These are phyloP conservation scores for Daktulosphaira vitifoliae DNA, from an alignment of 1,140 invertebrate genomes.

Conservation along the genomic window DNA sequence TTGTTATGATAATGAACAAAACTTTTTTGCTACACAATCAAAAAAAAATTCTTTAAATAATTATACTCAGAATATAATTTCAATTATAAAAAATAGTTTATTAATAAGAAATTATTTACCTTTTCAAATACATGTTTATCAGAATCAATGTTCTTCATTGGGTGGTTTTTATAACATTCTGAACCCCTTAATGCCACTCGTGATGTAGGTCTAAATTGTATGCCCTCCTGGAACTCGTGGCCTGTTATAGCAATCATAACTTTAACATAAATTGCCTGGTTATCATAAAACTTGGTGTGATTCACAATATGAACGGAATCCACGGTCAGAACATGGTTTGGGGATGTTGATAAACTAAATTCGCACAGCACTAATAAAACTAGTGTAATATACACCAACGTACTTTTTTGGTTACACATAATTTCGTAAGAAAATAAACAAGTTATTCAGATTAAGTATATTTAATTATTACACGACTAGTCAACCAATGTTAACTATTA, in stretches of 20 bases:
- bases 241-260: slow-evolving; percentile 25
- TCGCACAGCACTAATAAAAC: not conserved
- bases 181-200: slow-evolving; percentile 3
- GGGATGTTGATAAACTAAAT: not conserved
- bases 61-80: too few relatives aligned
- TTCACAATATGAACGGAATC: slow-evolving; percentile 23
- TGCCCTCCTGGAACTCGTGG: slow-evolving; percentile 15
- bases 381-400: not conserved
- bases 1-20: too few relatives aligned
- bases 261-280: slow-evolving; percentile 6
- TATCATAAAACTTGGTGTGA: slow-evolving; percentile 12
- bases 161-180: slow-evolving; percentile 21
- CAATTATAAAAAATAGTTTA: too few relatives aligned
- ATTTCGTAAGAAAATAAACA: not conserved
- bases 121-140: not conserved
- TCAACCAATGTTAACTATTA: too few relatives aligned
- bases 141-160: slow-evolving; percentile 13
- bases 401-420: not conserved
- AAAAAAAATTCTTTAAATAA: too few relatives aligned
- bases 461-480: too few relatives aligned
- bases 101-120: too few relatives aligned
- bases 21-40: too few relatives aligned
- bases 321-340: not conserved
- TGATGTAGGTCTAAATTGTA: slow-evolving; percentile 31
- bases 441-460: too few relatives aligned